These are phyloP conservation scores for Mesorhabditis spiculigera DNA, from an alignment of 2,888 invertebrate genomes.

Conservation along the genomic window DNA sequence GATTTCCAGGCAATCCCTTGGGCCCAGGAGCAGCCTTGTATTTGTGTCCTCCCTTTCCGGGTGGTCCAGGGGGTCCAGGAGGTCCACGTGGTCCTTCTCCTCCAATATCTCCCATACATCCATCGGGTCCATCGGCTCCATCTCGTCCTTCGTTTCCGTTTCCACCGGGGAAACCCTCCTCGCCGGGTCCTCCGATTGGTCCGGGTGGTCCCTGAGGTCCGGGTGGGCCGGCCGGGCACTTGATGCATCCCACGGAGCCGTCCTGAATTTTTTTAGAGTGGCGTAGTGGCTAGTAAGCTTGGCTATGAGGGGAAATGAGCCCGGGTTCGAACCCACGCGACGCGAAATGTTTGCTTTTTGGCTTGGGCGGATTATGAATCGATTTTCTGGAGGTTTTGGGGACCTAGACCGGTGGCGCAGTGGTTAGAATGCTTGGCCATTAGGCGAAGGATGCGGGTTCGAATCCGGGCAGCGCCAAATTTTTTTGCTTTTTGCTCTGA, in stretches of 20 bases:
- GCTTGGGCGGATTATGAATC: too few species aligned
- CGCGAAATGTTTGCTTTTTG: too few species aligned
- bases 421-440: too few species aligned
- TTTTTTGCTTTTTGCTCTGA: too few species aligned
- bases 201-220: slow-evolving; percentile 31
- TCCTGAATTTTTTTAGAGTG: neutral
- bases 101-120: slow-evolving; percentile 13
- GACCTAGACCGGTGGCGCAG: too few species aligned
- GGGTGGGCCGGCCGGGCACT: slow-evolving; percentile 21
- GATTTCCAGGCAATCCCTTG: neutral
- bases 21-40: neutral
- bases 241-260: neutral
- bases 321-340: too few species aligned
- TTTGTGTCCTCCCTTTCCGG: slow-evolving; percentile 23
- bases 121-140: slow-evolving; percentile 5
- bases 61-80: slow-evolving; percentile 24
- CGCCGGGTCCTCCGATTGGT: slow-evolving; percentile 18
- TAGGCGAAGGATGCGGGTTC: too few species aligned
- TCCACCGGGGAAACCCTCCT: neutral
- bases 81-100: slow-evolving; percentile 26
- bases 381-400: too few species aligned
- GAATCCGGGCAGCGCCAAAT: too few species aligned
- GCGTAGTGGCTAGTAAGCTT: too few species aligned
- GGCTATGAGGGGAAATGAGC: too few species aligned
- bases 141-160: slow-evolving; percentile 3